A percentile compares a stretch with the other conserved stretches of the same genome.
These are phyloP conservation scores for Bombus impatiens DNA, from an alignment of 1,140 invertebrate genomes.

Conservation along the genomic window DNA sequence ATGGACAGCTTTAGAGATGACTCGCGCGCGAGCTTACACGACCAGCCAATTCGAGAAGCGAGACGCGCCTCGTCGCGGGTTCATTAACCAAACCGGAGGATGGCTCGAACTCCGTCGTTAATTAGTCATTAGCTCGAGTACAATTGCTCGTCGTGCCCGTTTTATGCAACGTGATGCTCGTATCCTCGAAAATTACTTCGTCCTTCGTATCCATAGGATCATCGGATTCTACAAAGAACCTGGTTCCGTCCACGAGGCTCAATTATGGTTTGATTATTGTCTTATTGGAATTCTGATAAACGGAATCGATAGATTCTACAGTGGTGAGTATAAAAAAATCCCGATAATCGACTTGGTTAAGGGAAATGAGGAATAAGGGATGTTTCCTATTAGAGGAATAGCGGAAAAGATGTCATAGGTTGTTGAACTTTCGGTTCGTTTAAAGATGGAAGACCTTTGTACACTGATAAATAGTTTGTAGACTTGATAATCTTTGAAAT, in stretches of 20 bases:
- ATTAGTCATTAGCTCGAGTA: conserved; percentile 57
- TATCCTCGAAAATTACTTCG: conserved; percentile 22
- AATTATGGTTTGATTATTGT: conserved; percentile 5
- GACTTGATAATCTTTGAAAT: no score
- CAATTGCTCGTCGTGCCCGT: conserved; percentile 17
- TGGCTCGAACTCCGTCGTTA: conserved; percentile 44
- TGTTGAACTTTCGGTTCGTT: background rate
- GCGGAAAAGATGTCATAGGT: background rate
- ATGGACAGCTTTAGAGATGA: conserved; percentile 60
- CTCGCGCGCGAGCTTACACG: conserved; percentile 19
- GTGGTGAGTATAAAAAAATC: background rate
- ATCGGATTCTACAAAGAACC: background rate
- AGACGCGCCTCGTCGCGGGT: conserved; percentile 39
- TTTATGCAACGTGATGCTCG: conserved; percentile 9
- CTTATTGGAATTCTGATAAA: background rate
- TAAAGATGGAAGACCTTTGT: background rate
- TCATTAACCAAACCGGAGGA: conserved; percentile 46
- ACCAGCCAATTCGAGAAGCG: conserved; percentile 59
- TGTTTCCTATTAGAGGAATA: background rate
- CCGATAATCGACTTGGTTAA: background rate
- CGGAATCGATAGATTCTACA: background rate
- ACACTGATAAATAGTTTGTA: background rate
- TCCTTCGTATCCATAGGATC: background rate
- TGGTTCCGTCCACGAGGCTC: background rate
- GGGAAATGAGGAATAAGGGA: background rate